phyloP scores from a whole-genome alignment of 2,888 invertebrate genomes.

The Drosophila austrosaltans region DNA sequence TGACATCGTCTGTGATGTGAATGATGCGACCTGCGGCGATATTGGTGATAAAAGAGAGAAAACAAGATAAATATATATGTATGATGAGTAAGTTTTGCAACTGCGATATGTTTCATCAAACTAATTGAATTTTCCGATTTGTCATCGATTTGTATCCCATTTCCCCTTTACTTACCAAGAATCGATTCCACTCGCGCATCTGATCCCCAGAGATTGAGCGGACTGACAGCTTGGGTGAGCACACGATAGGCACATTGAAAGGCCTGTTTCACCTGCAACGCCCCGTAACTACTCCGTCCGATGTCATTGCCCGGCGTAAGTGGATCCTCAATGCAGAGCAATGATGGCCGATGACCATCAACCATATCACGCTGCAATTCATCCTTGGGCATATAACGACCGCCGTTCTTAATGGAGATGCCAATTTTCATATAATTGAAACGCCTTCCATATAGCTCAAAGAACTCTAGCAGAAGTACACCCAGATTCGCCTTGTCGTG shows the following conservation, averaged over 20 bases:
- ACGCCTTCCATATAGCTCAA: constrained; percentile 97
- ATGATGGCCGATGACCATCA: constrained; percentile 95
- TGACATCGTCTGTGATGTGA: constrained; percentile 96
- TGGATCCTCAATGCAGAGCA: constrained; percentile 99
- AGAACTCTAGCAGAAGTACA: constrained; percentile 97
- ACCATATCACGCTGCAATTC: constrained; percentile 96
- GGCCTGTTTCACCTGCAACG: constrained; percentile 90
- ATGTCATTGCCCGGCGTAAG: constrained; percentile 98
- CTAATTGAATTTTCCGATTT: no score
- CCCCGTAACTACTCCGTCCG: constrained; percentile 96
- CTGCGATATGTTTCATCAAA: no score
- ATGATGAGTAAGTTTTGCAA: not conserved
- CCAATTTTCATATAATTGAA: constrained; percentile 95
- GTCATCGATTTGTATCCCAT: no score
- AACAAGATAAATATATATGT: not conserved
- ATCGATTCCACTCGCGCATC: constrained; percentile 87
- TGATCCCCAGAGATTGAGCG: constrained; percentile 84
- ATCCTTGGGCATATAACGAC: constrained; percentile 96
- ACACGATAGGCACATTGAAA: constrained; percentile 98
- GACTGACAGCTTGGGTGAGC: constrained; percentile 90
- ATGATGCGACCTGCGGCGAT: constrained; percentile 89
- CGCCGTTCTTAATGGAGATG: constrained; percentile 96
- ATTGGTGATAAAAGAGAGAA: not conserved
- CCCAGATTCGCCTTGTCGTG: constrained; percentile 92
- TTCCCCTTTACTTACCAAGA: constrained; percentile 83